Evolutionary conservation across 2,113 vertebrate genomes (phyloP).

Genomic region (Chaetops frenatus): DNA sequence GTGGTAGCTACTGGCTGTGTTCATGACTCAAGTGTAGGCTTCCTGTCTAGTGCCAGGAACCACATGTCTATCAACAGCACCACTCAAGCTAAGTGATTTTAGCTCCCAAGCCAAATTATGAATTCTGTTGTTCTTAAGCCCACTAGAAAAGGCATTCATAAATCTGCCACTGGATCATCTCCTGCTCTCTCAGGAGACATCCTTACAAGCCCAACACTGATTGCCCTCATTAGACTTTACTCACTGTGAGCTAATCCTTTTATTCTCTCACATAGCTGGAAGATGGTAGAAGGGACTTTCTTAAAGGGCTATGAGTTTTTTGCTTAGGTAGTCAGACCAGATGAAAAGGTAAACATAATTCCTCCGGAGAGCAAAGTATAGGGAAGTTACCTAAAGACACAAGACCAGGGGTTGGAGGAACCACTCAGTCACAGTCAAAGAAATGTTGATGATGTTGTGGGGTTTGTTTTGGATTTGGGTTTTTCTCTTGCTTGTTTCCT

Average conservation of each 20-base stretch:
- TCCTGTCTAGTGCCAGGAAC: neutral
- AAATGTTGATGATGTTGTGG: neutral
- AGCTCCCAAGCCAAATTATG: conserved; percentile 11
- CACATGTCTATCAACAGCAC: neutral
- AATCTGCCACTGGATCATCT: neutral
- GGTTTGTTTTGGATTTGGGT: neutral
- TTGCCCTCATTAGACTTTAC: neutral
- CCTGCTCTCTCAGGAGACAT: neutral
- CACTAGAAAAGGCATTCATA: conserved; percentile 1
- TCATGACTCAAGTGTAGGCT: neutral
- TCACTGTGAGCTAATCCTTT: neutral
- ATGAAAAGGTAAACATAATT: neutral
- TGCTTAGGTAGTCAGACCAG: neutral
- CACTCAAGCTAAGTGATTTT: conserved; percentile 12
- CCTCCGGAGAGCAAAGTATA: neutral
- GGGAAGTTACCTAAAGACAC: neutral
- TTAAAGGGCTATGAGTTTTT: neutral
- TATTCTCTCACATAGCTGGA: neutral
- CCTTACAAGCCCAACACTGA: neutral
- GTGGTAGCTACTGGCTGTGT: neutral
- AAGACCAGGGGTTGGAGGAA: neutral
- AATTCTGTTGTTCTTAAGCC: neutral
- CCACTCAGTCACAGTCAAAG: neutral
- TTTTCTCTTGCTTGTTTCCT: neutral
- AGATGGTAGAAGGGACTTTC: neutral